These are phyloP conservation scores for Elysia crispata DNA, from an alignment of 2,888 invertebrate genomes.

Conservation along the genomic window DNA sequence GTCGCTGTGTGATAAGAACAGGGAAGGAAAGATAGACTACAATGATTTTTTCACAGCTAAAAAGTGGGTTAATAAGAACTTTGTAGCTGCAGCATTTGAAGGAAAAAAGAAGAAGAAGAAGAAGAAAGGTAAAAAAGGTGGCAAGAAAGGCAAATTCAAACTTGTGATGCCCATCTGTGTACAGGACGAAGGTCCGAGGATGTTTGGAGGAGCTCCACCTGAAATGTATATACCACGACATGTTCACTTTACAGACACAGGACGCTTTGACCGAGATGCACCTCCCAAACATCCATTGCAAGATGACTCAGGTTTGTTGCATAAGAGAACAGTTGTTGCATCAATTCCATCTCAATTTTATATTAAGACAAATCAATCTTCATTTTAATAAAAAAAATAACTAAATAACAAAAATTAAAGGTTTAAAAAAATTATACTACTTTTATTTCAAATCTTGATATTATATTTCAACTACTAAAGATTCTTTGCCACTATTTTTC, in stretches of 20 bases:
- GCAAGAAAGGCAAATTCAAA: conserved; percentile 76
- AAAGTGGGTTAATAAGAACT: conserved; percentile 77
- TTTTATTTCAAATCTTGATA: too few species aligned
- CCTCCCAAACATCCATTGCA: conserved; percentile 74
- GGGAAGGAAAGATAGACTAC: conserved; percentile 73
- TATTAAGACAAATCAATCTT: too few species aligned
- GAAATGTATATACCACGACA: conserved; percentile 73
- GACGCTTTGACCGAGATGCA: conserved; percentile 74
- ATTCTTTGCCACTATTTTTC: too few species aligned
- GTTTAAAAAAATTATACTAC: too few species aligned
- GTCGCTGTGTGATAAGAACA: conserved; percentile 67
- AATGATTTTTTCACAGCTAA: conserved; percentile 75
- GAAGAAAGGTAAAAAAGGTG: conserved; percentile 67
- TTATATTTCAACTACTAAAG: too few species aligned
- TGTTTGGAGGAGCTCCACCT: conserved; percentile 75
- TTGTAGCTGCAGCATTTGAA: conserved; percentile 70
- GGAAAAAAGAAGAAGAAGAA: conserved; percentile 77
- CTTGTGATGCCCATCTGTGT: conserved; percentile 76
- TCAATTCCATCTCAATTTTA: too few species aligned
- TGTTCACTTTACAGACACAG: conserved; percentile 75
- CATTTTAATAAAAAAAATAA: too few species aligned
- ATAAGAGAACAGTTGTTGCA: neutral
- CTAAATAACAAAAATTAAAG: too few species aligned
- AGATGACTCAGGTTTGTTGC: conserved; percentile 50
- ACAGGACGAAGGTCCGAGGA: conserved; percentile 72